Evolutionary conservation across 2,888 invertebrate species (phyloP), one percentile per base, ranked within the genome.

Genomic region (Campoplex nolae): DNA sequence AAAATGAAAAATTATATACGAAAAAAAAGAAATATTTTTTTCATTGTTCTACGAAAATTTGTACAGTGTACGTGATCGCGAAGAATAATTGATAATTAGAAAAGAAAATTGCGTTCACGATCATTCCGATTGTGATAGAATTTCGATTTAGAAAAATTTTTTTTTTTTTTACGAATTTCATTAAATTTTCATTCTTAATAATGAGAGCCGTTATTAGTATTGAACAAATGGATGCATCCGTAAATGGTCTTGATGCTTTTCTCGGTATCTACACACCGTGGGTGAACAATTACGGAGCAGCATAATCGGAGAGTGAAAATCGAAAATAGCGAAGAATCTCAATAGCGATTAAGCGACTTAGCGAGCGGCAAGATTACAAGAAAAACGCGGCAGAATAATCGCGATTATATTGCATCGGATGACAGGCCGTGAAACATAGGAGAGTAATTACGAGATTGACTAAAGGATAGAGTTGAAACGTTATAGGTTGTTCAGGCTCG

Each of bases 401-500:
- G 85, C 85, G 85, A 85, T 85, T 85, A 81, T 85, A 67, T 85
- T 85, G 70, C 81, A 76, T 81, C 85, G 80, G 67, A 78, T 38
- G 48, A 76, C 78, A 71, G 58, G 18, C 75, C 35, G 80, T 56
- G 76, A 62, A 62, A 45, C 65, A 51, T 35, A 23, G 58, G 65
- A 73, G 85, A 80, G 71, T 85, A 85, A 85, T 81, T 85, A 85
- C 85, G 73, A 71, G 65, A 76, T 51, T 42, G 76, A 51, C 48
- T 70, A 48, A 71, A 58, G 70, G 75, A 74, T 51, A 67, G 51
- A 71, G 71, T 48, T 67, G 67, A 80, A 80, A 77, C 77, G 83
- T 71, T 77, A 77, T 77, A 70, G 77, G 77, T 77, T 83, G 28
- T 42, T 58, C 42, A 38, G 76, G 54, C 71, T 67, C 45, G 23